Evolutionary conservation across 1,140 invertebrate genomes (phyloP).

Genomic region (Leptinotarsa defecta): DNA sequence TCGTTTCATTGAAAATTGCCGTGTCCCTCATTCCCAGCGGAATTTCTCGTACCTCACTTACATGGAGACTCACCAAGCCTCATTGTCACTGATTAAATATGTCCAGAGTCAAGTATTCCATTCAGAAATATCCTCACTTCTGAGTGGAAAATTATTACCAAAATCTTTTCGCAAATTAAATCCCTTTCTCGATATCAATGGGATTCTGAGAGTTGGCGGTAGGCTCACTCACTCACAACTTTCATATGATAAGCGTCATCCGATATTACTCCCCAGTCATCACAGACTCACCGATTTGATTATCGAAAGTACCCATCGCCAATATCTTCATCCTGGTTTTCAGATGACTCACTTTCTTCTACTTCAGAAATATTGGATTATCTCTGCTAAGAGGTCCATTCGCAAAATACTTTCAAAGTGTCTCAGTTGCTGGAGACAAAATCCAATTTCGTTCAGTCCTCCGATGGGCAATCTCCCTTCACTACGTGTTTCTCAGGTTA

Average conservation of each 20-base stretch:
- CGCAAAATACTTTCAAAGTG: conserved; percentile 16
- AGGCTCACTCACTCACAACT: conserved; percentile 12
- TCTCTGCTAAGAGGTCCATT: conserved; percentile 13
- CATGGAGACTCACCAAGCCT: not conserved
- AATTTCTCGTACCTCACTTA: not conserved
- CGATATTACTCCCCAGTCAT: conserved; percentile 14
- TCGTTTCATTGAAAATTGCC: not conserved
- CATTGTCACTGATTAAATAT: not conserved
- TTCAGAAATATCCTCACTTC: conserved; percentile 9
- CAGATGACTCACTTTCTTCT: conserved; percentile 30
- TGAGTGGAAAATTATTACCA: not conserved
- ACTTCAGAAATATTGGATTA: conserved; percentile 27
- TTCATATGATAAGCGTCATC: conserved; percentile 19
- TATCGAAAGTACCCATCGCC: conserved; percentile 26
- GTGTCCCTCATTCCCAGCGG: not conserved
- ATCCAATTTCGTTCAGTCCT: conserved; percentile 17
- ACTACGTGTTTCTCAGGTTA: conserved; percentile 26
- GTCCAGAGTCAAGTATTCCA: not conserved
- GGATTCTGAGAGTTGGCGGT: conserved; percentile 15
- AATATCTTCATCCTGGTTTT: conserved; percentile 33
- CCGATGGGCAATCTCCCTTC: conserved; percentile 37
- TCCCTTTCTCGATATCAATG: conserved; percentile 9
- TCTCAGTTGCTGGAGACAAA: conserved; percentile 24
- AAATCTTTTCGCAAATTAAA: conserved; percentile 15
- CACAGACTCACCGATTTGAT: conserved; percentile 22